Base-by-base conservation (phyloP, 2,113 vertebrate genomes). In the Pyxicephalus adspersus region DNA sequence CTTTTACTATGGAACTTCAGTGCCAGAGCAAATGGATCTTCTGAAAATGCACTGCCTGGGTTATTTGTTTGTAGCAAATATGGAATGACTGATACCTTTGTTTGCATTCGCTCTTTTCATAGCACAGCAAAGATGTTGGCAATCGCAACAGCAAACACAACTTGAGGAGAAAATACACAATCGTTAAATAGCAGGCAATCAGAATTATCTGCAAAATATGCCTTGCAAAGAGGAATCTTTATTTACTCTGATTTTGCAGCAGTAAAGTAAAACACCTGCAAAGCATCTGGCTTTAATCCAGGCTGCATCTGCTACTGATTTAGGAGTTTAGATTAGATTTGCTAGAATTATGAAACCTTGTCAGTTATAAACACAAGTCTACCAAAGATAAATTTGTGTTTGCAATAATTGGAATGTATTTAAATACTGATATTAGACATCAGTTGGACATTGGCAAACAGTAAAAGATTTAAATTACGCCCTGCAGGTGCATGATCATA, bases 281-380 rank as follows among this genome's bases (percentile, higher is more conserved):
- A 63, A 34, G 31, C 55, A 80, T 50, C 77, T 80, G 77, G 18
- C 31, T 71, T 71, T 80, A 71, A 80, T 71, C 66, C 77, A 80
- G 34, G 23, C 29, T 71, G 66, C 67, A 71, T 58, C 31, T 80
- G 66, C 29, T 61, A 23, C 51, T 61, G 66, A 71, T 70, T 79
- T 79, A 58, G 16, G 55, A 31, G 23, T 68, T 60, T 77, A 25
- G 26, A 66, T 65, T 57, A 38, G 26, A 54, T 66, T 79, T 79
- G 51, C 68, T 45, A 45, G 65, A 38, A 57, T 38, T 54, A 45
- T 76, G 16, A 22, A 31, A 50, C n/a, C 22, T 63, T 64, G 34
- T 50, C 73, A 76, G 22, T 51, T 45, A 76, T 50, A 76, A 72
- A 61, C 28, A 75, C 19, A 58, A 50, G 38, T 45, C 38, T 45